Base-by-base conservation (phyloP, 2,113 vertebrate species). In the Tragulus kanchil region DNA sequence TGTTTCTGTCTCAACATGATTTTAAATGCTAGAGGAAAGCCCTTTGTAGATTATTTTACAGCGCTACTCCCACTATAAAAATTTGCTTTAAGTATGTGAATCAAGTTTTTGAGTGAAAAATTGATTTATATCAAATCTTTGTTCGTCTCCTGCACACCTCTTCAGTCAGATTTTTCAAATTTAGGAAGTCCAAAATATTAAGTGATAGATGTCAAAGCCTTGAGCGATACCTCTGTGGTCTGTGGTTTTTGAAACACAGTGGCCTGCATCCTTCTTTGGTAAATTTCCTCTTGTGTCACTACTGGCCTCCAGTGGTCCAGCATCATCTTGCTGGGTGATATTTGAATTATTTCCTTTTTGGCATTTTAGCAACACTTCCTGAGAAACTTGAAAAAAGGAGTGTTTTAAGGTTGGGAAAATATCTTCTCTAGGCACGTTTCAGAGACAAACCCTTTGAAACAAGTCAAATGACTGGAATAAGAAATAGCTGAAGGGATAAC, bases 331-430 rank as follows among this genome's bases (percentile, higher is more conserved):
- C 28, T 90, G 75, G 21, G 67, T 88, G 54, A 56, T 19, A 83
- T 82, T 86, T 48, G 73, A 90, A 54, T 75, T 26, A 50, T 61
- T 56, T 71, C 14, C n/a, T 87, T 71, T 69, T 13, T 19, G 83
- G 21, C 91, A 95, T 56, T 88, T 91, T 50, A 87, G 86, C 67
- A 95, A 69, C 25, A 95, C 17, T 90, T 84, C 96, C 45, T 97
- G 96, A 93, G 91, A 97, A 93, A 95, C 96, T 97, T 83, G 61
- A 87, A 88, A 90, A 67, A 3, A 95, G n/a, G 1, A 69, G 90
- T 69, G 54, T 89, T 94, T 77, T 93, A 62, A 62, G 28, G 2
- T 83, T 78, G 54, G 14, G 12, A 62, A 91, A 93, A 62, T 65
- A 69, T 52, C 15, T 62, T 78, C 54, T 67, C 28, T 69, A 28